These are phyloP conservation scores for Heteronetta atricapilla DNA, from an alignment of 2,113 vertebrate genomes.

Conservation along the genomic window DNA sequence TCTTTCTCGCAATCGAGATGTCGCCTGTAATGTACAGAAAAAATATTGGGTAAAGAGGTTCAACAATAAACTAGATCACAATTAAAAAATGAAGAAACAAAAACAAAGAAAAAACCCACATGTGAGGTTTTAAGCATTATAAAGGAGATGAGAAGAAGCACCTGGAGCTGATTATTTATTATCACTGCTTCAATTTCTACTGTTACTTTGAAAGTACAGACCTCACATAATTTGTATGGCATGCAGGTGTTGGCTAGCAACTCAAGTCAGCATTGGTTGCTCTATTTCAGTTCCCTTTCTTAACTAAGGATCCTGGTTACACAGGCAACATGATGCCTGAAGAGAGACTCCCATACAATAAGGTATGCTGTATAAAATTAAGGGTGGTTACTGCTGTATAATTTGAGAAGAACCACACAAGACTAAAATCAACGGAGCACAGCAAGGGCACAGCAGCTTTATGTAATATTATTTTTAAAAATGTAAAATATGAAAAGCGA, in stretches of 20 bases:
- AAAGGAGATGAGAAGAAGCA: neutral
- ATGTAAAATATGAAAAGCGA: neutral
- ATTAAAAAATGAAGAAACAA: neutral
- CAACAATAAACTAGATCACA: constrained; percentile 36
- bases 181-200: neutral
- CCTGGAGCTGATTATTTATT: neutral
- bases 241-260: neutral
- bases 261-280: neutral
- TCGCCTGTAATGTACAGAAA: constrained; percentile 81
- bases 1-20: constrained; percentile 89
- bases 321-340: neutral
- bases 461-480: neutral
- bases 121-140: neutral
- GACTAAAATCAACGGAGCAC: neutral
- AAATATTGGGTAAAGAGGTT: constrained; percentile 4
- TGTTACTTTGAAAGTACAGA: neutral
- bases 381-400: neutral
- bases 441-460: neutral
- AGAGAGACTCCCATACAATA: neutral
- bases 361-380: neutral
- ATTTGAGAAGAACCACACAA: neutral
- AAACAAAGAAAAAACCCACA: neutral
- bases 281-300: neutral
- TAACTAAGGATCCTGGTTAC: neutral
- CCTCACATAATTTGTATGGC: rapidly evolving